Evolutionary conservation across 2,113 vertebrate species (phyloP), one percentile per base, ranked within the genome.

Genomic region (Corydoras maculifer): DNA sequence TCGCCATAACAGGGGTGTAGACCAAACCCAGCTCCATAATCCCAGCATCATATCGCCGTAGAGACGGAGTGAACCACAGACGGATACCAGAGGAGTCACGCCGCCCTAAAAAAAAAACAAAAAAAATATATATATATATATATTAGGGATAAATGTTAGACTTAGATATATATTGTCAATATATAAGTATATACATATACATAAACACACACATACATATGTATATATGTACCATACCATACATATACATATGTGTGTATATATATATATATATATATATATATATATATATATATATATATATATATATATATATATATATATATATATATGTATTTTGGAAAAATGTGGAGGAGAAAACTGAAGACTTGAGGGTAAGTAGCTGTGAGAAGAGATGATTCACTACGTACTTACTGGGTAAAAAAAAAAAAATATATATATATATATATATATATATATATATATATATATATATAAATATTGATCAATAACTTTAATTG

Each of bases 21-120:
- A 97, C 95, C 9, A 99, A 86, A 58, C 97, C 97, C 72, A 98
- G 89, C 86, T 98, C 97, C 92, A 99, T 92, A 84, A 99, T 96
- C 0, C 93, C 97, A 0, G 94, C 97, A 0, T 98, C 85, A 0
- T 88, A 86, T 9, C 2, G 89, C 61, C 96, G 82, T 77, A 94
- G 87, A 0, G 76, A 84, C 31, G 84, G 85, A 0, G 95, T 98
- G 86, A 91, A 94, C 82, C 92, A 83, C 18, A 99, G 84, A 8
- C 97, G 91, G 76, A 99, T 93, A 62, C 97, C 97, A 0, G 97
- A 99, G 62, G 92, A 90, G 77, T 99, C 97, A 0, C 0, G 85
- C 0, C 87, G 91, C 51, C 89, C 96, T 98, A 78, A 7, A 12
- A 75, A 49, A 25, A n/a, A n/a, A n/a, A n/a, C n/a, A n/a, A n/a